Evolutionary conservation across 2,888 invertebrate genomes (phyloP), one percentile per base, ranked within the genome.

Genomic region (Arge pagana): DNA sequence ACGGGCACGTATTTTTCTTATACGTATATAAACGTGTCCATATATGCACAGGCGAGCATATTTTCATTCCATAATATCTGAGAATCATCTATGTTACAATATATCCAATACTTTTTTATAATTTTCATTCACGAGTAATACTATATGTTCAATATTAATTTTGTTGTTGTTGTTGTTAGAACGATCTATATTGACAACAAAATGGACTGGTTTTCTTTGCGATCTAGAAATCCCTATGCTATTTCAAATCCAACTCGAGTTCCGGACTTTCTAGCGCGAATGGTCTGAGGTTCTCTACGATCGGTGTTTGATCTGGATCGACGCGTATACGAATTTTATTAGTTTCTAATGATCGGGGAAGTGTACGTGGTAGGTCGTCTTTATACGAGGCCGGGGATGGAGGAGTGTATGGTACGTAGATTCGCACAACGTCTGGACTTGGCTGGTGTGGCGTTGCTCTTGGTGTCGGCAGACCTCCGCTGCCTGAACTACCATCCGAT

Each of bases 271-370:
- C 75, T 37, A 76, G 60, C 21, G 68, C 61, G 48, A 76, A 75
- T 6, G 76, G 76, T 57, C 72, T 72, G 50, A 74, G 66, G 58
- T 68, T 72, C 53, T 76, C 76, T 41, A 74, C 75, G 42, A 74
- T 85, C 15, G 86, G 80, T 28, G 87, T 80, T 67, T 87, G 86
- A 63, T 87, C 87, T 0, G 83, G 82, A 45, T 84, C 86, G 37
- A 89, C 85, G 65, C 84, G 84, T 57, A 90, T 89, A 54, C 88
- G 81, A 62, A 89, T 89, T 68, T 85, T 84, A 74, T 89, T 89
- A 50, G 85, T 84, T 49, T 87, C 83, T 7, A 81, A 80, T 6
- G 83, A 78, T 28, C 83, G 82, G 15, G 80, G 81, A 52, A 78
- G 68, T 45, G 77, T 77, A 59, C 78, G 77, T 50, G 77, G 75